Evolutionary conservation across 1,140 invertebrate genomes (phyloP).

Genomic region (Drosophila mauritiana): DNA sequence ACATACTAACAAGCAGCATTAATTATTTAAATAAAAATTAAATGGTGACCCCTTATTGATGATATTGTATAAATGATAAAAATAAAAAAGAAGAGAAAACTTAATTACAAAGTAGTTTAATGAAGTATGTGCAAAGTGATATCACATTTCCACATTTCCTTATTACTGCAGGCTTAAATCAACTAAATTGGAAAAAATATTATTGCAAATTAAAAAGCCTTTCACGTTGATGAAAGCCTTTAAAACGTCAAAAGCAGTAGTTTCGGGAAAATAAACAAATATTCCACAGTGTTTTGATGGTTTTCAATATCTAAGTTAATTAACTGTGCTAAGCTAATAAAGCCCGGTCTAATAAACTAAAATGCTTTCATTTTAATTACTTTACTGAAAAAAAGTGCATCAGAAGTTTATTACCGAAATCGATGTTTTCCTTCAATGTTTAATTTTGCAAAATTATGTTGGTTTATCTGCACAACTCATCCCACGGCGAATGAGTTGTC

Average conservation of each 20-base stretch:
- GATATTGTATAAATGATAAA: background rate
- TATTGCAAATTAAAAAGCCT: too few species aligned
- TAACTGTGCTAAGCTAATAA: too few species aligned
- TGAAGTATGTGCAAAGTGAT: background rate
- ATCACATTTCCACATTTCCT: background rate
- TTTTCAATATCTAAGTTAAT: too few species aligned
- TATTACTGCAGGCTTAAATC: background rate
- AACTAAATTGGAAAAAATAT: background rate
- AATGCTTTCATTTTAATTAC: background rate
- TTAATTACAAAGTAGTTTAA: background rate
- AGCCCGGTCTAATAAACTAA: too few species aligned
- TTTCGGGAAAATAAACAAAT: too few species aligned
- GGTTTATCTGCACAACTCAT: background rate
- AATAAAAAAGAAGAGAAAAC: background rate
- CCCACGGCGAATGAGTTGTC: slow-evolving; percentile 1
- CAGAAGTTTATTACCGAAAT: background rate
- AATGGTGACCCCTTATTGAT: background rate
- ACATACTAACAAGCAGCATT: background rate
- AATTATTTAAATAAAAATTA: too few species aligned
- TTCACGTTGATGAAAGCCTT: background rate
- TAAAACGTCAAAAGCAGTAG: background rate
- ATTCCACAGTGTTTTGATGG: too few species aligned
- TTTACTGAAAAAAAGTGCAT: background rate
- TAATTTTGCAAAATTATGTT: background rate
- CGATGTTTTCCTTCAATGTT: background rate